Base-by-base conservation (phyloP, 2,113 vertebrate species). In the Synchiropus splendidus region DNA sequence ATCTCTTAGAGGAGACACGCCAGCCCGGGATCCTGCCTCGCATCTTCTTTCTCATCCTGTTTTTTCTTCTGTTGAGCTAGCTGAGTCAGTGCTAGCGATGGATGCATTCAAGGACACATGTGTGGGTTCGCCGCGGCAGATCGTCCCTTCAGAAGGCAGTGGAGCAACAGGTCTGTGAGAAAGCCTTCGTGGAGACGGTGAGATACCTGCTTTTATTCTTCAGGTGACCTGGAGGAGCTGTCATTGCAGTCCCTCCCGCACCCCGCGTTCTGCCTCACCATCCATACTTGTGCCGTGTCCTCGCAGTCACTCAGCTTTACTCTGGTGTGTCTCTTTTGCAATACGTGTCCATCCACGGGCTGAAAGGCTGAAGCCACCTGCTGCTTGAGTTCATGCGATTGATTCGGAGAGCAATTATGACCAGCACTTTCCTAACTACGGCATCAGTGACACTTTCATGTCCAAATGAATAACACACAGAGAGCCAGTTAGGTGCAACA, bases 161-260 rank as follows among this genome's bases (percentile, higher is more conserved):
- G 58, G 66, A 77, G 80, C 82, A 84, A 84, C 83, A 85, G 78
- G 80, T 84, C 70, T 77, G 64, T 68, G 45, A 70, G 66, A 61
- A 73, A 72, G 64, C 53, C 52, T 55, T 46, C 34, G 63, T 57
- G 64, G 78, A 77, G 72, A 79, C 42, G 79, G 82, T 84, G 75
- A 85, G 83, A 58, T 4, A 30, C 44, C 43, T 59, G 43, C 48
- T 51, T 67, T 60, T 51, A 18, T 38, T 5, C 41, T 13, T 54
- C 3, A 50, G 14, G 57, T 48, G 53, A 36, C 56, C 61, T 18
- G 13, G 43, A 52, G 45, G 49, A 54, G 58, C 53, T 71, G 58
- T 70, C 72, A 70, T 61, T 77, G 62, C 64, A 59, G 54, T 72
- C 39, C 64, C 42, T 66, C 51, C 50, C 33, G 61, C 62, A 17